Evolutionary conservation across 2,888 invertebrate genomes (phyloP).

Genomic region (Arge pagana): DNA sequence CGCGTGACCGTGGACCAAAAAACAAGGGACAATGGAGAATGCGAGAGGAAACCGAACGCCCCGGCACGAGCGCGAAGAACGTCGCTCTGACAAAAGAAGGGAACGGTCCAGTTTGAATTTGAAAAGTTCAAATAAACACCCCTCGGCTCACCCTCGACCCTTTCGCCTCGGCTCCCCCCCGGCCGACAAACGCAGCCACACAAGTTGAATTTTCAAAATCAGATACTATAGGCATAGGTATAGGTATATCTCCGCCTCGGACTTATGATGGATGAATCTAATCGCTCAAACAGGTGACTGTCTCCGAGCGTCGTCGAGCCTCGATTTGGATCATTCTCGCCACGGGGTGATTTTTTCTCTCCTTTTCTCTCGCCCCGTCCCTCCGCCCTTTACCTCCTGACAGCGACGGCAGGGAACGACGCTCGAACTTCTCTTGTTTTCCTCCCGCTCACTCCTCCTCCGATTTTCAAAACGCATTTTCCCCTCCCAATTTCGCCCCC

Average conservation of each 20-base stretch:
- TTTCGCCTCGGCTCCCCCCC: too few species aligned
- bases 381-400: too few species aligned
- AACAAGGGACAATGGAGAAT: too few species aligned
- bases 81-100: too few species aligned
- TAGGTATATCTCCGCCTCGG: slow-evolving; percentile 28
- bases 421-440: too few species aligned
- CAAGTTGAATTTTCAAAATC: slow-evolving; percentile 39
- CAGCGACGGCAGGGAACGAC: too few species aligned
- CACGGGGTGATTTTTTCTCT: not conserved
- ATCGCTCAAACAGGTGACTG: slow-evolving; percentile 41
- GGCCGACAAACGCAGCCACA: slow-evolving; percentile 38
- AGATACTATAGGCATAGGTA: too few species aligned
- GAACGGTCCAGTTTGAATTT: not conserved
- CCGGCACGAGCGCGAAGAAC: too few species aligned
- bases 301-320: not conserved
- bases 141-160: slow-evolving; percentile 1
- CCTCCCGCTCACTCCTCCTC: too few species aligned
- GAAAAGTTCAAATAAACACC: not conserved
- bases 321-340: not conserved
- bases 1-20: too few species aligned
- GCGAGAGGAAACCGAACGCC: too few species aligned
- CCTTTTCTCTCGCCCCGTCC: not conserved
- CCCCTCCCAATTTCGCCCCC: not conserved
- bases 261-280: slow-evolving; percentile 46
- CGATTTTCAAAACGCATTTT: not conserved